phyloP scores from a whole-genome alignment of 2,797 vertebrate genomes.

The Lithobates sylvaticus region DNA sequence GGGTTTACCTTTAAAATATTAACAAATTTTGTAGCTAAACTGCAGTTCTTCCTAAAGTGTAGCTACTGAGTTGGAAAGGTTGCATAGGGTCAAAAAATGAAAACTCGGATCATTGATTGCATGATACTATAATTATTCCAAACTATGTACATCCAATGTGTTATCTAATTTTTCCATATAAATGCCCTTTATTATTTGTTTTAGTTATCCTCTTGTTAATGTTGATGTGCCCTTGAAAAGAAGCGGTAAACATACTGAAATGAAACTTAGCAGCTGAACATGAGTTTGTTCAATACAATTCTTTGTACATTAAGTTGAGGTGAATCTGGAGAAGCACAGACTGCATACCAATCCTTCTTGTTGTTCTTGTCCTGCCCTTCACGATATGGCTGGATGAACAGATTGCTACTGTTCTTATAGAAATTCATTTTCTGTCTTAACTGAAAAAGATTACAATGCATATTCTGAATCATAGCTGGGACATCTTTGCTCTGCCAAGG shows the following conservation, averaged over 20 bases:
- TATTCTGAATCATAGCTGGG: conserved; percentile 33
- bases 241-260: conserved; percentile 17
- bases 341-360: conserved; percentile 39
- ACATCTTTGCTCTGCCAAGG: conserved; percentile 9
- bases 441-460: conserved; percentile 47
- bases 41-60: too few relatives aligned
- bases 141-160: not conserved
- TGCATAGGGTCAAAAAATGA: not conserved
- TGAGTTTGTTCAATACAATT: conserved; percentile 34
- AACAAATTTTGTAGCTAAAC: too few relatives aligned
- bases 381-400: conserved; percentile 47
- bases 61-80: not conserved
- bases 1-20: too few relatives aligned
- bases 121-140: not conserved
- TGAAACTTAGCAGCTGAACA: conserved; percentile 13
- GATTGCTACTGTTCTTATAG: conserved; percentile 41
- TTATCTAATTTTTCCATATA: not conserved
- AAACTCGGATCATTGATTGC: not conserved
- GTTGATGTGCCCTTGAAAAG: conserved; percentile 23
- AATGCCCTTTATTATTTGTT: not conserved
- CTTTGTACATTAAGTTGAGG: conserved; percentile 32
- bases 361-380: conserved; percentile 52
- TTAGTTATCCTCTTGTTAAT: not conserved
- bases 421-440: conserved; percentile 49
- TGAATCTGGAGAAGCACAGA: not conserved